Evolutionary conservation across 2,113 vertebrate species (phyloP), one percentile per base, ranked within the genome.

Genomic region (Tupaia tana): DNA sequence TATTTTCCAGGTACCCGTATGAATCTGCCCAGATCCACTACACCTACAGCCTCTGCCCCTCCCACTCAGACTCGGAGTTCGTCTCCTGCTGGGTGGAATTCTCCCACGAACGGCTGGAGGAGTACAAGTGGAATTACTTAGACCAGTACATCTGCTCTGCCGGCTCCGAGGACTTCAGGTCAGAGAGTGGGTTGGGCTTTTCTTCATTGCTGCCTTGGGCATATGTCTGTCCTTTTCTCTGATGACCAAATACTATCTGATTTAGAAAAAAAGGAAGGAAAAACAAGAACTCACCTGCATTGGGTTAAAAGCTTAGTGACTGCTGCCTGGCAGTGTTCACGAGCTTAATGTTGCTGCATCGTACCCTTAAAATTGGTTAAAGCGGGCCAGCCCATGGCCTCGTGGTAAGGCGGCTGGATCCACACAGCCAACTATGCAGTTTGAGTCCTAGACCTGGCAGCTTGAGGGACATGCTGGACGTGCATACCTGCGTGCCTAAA

Each of bases 91-190:
- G 99, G 99, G 99, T 99, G 80, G 99, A 99, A 96, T 99, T 99
- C 97, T 99, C 99, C 74, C 99, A 99, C 0, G 99, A 99, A 97
- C 98, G 99, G 16, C 97, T 99, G 89, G 99, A 99, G 97, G 99
- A 99, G 61, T 99, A 99, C 97, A 99, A 99, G 92, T 99, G 99
- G 99, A 99, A 99, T 97, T 99, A 99, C 98, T 98, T 99, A 93
- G 99, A 99, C 97, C 99, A 99, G 98, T 99, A 99, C 96, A 99
- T 99, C 98, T 99, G 99, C 93, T 99, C 99, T 9, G 99, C 99
- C 0, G 99, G 99, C 83, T 99, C 99, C 0, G 99, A 99, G 98
- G 99, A 99, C 97, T 99, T 99, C 98, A 99, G 99, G 99, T 99
- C 86, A 97, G 95, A 95, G 70, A 74, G 27, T 25, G 3, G 70